A percentile compares a stretch with the other conserved stretches of the same genome.
phyloP scores from a whole-genome alignment of 2,113 vertebrate genomes.

The Lepus europaeus region DNA sequence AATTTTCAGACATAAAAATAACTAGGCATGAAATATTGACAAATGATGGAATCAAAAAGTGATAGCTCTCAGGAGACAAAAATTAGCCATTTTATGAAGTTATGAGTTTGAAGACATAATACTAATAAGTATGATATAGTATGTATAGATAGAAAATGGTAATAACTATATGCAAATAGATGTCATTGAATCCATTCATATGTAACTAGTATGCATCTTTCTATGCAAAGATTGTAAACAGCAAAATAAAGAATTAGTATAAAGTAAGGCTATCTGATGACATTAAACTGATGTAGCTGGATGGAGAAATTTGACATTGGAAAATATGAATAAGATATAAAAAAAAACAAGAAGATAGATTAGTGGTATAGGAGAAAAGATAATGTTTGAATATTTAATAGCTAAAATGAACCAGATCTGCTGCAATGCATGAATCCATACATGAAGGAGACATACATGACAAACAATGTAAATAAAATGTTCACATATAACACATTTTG shows the following conservation, averaged over 20 bases:
- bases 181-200: neutral
- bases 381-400: neutral
- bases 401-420: neutral
- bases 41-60: neutral
- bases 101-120: neutral
- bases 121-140: neutral
- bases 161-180: neutral
- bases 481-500: neutral
- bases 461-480: neutral
- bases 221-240: neutral
- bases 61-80: neutral
- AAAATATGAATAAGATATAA: neutral
- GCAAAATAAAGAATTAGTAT: neutral
- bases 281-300: neutral
- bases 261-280: neutral
- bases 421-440: neutral
- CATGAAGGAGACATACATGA: neutral
- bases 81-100: neutral
- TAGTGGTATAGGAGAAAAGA: neutral
- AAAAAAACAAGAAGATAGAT: neutral
- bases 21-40: neutral
- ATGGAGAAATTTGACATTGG: neutral
- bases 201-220: neutral
- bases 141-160: neutral
- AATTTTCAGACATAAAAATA: neutral